Conservation (phyloP, 2,888 invertebrate genomes). For the Hypselothyrea guttata region DNA sequence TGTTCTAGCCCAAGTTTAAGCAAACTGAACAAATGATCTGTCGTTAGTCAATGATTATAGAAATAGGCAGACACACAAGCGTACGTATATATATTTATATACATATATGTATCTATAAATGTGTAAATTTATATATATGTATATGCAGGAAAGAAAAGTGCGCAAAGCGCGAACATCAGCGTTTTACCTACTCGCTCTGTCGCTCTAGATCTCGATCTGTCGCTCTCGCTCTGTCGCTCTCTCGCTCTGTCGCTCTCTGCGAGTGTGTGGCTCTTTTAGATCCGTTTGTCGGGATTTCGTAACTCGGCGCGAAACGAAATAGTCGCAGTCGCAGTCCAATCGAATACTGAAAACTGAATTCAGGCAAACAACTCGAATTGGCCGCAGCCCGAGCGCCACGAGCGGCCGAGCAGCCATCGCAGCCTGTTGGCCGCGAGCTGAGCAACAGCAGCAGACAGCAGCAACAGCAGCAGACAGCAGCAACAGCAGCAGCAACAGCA, state of each 20-base stretch:
- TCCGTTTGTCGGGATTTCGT: constrained; percentile 62
- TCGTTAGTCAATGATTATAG: background rate
- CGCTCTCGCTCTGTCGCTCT: background rate
- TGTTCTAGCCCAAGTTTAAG: constrained; percentile 21
- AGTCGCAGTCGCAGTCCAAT: constrained; percentile 74
- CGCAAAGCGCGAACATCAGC: constrained; percentile 63
- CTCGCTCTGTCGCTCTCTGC: background rate
- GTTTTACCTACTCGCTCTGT: constrained; percentile 50
- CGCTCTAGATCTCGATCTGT: too few species aligned
- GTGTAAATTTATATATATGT: too few species aligned
- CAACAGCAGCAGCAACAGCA: constrained; percentile 33
- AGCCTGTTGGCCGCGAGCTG: constrained; percentile 70
- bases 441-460: constrained; percentile 58
- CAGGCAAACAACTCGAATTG: constrained; percentile 78
- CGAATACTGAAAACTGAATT: constrained; percentile 79
- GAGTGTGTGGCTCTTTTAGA: too few species aligned
- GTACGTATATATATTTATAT: constrained; percentile 1
- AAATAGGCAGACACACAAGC: background rate
- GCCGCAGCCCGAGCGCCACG: constrained; percentile 66
- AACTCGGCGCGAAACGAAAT: constrained; percentile 45
- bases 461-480: constrained; percentile 43
- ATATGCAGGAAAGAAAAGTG: constrained; percentile 34
- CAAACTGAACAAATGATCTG: constrained; percentile 22
- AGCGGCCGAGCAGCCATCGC: constrained; percentile 72
- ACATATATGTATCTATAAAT: too few species aligned